Percentiles rank a stretch among this genome's conserved stretches.
Conservation (phyloP, 2,888 invertebrate species). For the Idaea straminata region DNA sequence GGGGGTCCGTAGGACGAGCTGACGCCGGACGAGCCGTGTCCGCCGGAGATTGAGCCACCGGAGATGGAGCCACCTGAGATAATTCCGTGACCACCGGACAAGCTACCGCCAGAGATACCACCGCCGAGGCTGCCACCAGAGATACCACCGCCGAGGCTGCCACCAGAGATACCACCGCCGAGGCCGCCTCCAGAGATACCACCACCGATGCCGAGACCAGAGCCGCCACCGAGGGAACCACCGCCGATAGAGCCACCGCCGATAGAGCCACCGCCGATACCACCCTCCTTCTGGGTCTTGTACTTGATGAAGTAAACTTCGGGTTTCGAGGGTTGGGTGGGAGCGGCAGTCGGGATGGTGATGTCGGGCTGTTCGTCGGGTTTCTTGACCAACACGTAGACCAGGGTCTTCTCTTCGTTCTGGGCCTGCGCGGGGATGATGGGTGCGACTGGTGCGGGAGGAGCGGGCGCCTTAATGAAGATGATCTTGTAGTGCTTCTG, state of each 20-base stretch:
- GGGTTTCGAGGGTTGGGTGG: conserved; percentile 89
- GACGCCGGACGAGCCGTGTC: conserved; percentile 57
- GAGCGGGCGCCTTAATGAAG: conserved; percentile 91
- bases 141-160: conserved; percentile 37
- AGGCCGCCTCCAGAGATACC: too few species aligned
- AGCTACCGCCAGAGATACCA: conserved; percentile 44
- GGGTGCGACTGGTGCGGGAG: conserved; percentile 87
- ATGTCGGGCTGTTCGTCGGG: conserved; percentile 91
- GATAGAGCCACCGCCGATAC: conserved; percentile 50
- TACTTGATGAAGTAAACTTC: conserved; percentile 93
- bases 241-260: conserved; percentile 41
- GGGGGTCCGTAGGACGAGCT: conserved; percentile 84
- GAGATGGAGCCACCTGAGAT: conserved; percentile 32
- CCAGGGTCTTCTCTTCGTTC: conserved; percentile 89
- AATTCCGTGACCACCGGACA: conserved; percentile 45
- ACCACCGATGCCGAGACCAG: conserved; percentile 33
- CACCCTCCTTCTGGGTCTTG: conserved; percentile 84
- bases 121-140: conserved; percentile 44
- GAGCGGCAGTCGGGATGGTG: conserved; percentile 85
- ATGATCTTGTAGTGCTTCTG: conserved; percentile 93
- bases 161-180: conserved; percentile 34
- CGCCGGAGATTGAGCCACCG: conserved; percentile 39
- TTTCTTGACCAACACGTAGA: conserved; percentile 91
- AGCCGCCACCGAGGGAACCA: conserved; percentile 42
- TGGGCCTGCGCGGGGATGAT: conserved; percentile 86